Percentiles rank a stretch among this genome's conserved stretches.
Conservation (phyloP, 2,113 vertebrate species). For the Alces alces region DNA sequence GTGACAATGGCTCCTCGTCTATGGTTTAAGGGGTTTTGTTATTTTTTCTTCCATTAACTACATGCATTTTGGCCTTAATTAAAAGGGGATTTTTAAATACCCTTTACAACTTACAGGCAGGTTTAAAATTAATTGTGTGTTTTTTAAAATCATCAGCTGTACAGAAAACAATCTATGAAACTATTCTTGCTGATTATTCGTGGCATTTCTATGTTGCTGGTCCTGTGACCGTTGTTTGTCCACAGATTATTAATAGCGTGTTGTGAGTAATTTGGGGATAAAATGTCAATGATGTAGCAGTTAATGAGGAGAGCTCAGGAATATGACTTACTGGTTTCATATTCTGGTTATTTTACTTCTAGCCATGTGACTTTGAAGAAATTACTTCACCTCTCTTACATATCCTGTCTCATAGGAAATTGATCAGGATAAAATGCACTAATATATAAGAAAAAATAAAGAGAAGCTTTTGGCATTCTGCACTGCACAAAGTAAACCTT, state of each 20-base stretch:
- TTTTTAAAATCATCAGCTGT: conserved; percentile 22
- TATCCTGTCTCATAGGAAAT: not conserved
- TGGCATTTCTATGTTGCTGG: conserved; percentile 75
- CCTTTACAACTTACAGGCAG: not conserved
- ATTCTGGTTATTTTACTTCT: not conserved
- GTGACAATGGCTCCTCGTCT: not conserved
- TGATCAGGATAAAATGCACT: not conserved
- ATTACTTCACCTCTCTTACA: not conserved
- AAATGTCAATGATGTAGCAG: not conserved
- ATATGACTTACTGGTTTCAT: not conserved
- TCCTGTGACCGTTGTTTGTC: not conserved
- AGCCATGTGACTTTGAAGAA: not conserved
- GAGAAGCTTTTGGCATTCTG: not conserved
- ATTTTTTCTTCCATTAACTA: not conserved
- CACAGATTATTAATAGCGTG: not conserved
- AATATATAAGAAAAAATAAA: not conserved
- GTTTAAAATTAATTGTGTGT: not conserved
- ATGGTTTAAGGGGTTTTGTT: not conserved
- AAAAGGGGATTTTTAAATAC: not conserved
- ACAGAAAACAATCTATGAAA: conserved; percentile 70
- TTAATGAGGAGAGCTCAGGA: not conserved
- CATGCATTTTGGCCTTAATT: not conserved
- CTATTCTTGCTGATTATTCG: conserved; percentile 61
- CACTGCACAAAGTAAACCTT: not conserved
- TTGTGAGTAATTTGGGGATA: not conserved